These are phyloP conservation scores for Chalcosyrphus nemorum DNA, from an alignment of 2,888 invertebrate species.

Conservation along the genomic window DNA sequence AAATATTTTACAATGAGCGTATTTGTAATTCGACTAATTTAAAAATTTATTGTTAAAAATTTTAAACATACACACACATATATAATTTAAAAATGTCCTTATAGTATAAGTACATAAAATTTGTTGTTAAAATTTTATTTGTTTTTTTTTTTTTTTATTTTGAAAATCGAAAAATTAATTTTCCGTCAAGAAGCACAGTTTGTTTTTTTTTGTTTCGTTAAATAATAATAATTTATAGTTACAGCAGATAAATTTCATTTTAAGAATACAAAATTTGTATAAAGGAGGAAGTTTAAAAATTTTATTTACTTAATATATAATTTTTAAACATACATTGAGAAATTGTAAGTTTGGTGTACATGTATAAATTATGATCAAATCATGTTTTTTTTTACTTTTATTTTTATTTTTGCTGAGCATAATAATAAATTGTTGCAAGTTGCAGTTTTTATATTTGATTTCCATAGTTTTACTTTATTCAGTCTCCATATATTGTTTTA, in stretches of 20 bases:
- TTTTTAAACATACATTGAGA: slow-evolving; percentile 3
- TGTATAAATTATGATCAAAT: too few species aligned
- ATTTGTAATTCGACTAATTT: slow-evolving; percentile 35
- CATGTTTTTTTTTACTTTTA: too few species aligned
- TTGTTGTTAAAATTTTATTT: not conserved
- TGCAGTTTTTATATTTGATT: slow-evolving; percentile 37
- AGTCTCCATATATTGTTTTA: slow-evolving; percentile 61
- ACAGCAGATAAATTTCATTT: not conserved
- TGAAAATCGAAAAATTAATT: not conserved
- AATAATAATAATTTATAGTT: not conserved
- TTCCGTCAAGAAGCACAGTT: not conserved
- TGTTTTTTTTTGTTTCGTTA: too few species aligned
- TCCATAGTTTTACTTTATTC: slow-evolving; percentile 68
- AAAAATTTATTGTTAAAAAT: slow-evolving; percentile 1
- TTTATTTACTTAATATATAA: not conserved
- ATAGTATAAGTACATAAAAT: not conserved
- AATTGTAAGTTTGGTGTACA: slow-evolving; percentile 20
- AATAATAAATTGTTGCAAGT: slow-evolving; percentile 6
- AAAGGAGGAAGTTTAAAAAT: slow-evolving; percentile 5
- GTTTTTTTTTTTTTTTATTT: too few species aligned
- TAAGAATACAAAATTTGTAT: not conserved
- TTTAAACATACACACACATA: slow-evolving; percentile 24
- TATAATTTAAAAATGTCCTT: not conserved
- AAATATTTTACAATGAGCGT: slow-evolving; percentile 64
- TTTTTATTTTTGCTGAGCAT: slow-evolving; percentile 14